These are phyloP conservation scores for Pegoplata infirma DNA, from an alignment of 2,888 invertebrate species.

Conservation along the genomic window DNA sequence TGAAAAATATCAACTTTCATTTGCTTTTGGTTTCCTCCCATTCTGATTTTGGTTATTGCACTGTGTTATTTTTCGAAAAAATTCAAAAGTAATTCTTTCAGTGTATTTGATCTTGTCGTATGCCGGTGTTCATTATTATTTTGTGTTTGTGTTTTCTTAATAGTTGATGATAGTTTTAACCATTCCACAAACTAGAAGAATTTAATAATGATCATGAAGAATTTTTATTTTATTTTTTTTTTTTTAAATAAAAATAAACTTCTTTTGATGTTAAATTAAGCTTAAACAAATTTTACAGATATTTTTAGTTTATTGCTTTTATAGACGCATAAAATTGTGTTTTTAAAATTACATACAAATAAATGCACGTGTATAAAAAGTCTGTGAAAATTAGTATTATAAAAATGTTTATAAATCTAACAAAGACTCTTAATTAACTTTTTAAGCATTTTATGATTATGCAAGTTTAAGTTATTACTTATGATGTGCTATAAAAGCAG, in stretches of 20 bases:
- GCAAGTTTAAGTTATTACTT: background rate
- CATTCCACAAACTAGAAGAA: constrained; percentile 1
- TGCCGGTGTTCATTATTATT: background rate
- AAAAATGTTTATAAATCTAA: constrained; percentile 10
- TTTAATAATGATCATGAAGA: constrained; percentile 13
- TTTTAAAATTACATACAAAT: too few relatives aligned
- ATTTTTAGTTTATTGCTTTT: constrained; percentile 1
- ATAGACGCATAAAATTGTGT: constrained; percentile 4
- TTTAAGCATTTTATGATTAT: background rate
- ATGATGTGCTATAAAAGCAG: background rate
- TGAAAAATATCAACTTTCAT: too few relatives aligned
- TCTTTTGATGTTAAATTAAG: constrained; percentile 36
- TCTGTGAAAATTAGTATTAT: too few relatives aligned
- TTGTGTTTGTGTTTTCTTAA: background rate
- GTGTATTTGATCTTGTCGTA: background rate
- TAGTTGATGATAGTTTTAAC: background rate
- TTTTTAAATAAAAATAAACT: too few relatives aligned
- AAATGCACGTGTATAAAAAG: too few relatives aligned
- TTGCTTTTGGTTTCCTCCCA: too few relatives aligned
- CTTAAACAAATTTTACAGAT: background rate
- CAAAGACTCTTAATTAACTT: background rate
- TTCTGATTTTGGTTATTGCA: too few relatives aligned
- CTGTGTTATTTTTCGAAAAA: too few relatives aligned
- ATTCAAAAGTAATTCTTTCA: too few relatives aligned
- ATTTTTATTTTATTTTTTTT: too few relatives aligned